Evolutionary conservation across 2,888 invertebrate genomes (phyloP).

Genomic region (Eubasilissa splendida): DNA sequence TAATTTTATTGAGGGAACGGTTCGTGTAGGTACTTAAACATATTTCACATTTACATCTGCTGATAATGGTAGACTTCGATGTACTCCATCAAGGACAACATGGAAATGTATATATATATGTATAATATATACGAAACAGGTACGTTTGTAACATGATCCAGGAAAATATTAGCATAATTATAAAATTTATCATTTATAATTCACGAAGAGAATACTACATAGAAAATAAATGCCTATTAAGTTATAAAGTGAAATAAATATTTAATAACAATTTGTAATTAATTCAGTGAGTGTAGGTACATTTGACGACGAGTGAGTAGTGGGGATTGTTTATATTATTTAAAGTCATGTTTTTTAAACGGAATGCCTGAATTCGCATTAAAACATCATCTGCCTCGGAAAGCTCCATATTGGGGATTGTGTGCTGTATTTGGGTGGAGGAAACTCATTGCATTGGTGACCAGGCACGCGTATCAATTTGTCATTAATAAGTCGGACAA

Average conservation of each 20-base stretch:
- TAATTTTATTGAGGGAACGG: slow-evolving; percentile 12
- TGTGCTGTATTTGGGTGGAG: slow-evolving; percentile 7
- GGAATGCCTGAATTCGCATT: not conserved
- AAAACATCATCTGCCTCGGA: slow-evolving; percentile 21
- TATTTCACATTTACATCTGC: slow-evolving; percentile 7
- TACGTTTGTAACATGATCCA: too few relatives aligned
- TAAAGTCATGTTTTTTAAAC: not conserved
- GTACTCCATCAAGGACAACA: slow-evolving; percentile 1
- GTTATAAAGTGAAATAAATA: too few relatives aligned
- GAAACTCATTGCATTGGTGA: not conserved
- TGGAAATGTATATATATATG: not conserved
- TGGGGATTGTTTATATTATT: not conserved
- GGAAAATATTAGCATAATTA: too few relatives aligned
- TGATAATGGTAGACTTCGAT: not conserved
- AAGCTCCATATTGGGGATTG: not conserved
- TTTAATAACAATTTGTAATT: too few relatives aligned
- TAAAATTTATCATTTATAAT: too few relatives aligned
- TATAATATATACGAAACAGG: not conserved
- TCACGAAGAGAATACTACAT: too few relatives aligned
- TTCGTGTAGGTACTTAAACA: not conserved
- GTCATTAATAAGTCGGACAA: not conserved
- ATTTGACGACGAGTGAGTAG: too few relatives aligned
- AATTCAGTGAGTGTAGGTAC: too few relatives aligned
- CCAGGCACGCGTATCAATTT: not conserved
- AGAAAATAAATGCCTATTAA: too few relatives aligned